Evolutionary conservation across 1,140 invertebrate species (phyloP), one percentile per base, ranked within the genome.

Genomic region (Steinernema feltiae): DNA sequence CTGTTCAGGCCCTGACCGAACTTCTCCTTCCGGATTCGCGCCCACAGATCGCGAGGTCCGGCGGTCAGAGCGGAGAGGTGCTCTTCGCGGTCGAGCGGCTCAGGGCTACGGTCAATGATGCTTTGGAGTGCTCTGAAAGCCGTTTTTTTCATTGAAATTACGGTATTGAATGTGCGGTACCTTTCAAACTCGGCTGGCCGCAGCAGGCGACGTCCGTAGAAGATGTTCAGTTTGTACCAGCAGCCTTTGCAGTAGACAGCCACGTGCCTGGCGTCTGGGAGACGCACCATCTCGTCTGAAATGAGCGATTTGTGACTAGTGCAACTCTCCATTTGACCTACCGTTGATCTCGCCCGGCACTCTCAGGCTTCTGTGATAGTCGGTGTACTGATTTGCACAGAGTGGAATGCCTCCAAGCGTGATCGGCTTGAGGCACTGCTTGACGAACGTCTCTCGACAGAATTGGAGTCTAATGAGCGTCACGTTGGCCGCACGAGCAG

Each of bases 401-500:
- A 81, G 30, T 31, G 80, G 80, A 69, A 80, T 79, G 2, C 80
- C 80, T 21, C 78, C 79, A 2, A 80, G 29, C 0, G 78, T 70
- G 1, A 81, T 81, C 32, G 79, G 80, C 30, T 78, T 81, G 24
- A 78, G 48, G 15, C 73, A 70, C 41, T 81, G 79, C 21, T 76
- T 70, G 29, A 74, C 71, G 71, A 76, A 81, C 30, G 78, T 69
- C n/a, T 80, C 80, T n/a, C 72, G 71, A 30, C 70, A 73, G 70
- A 78, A 81, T n/a, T 81, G 32, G 32, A 74, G 35, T 15, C 77
- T 29, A 32, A 72, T 69, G 0, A 81, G 53, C 15, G 79, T 79
- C n/a, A 81, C 79, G 17, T 71, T 74, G 29, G 80, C 80, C n/a
- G 80, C 80, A n/a, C 80, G 48, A 29, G 80, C 80, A 18, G 80